Evolutionary conservation across 2,797 vertebrate species (phyloP), one percentile per base, ranked within the genome.

Genomic region (Amblyraja radiata): DNA sequence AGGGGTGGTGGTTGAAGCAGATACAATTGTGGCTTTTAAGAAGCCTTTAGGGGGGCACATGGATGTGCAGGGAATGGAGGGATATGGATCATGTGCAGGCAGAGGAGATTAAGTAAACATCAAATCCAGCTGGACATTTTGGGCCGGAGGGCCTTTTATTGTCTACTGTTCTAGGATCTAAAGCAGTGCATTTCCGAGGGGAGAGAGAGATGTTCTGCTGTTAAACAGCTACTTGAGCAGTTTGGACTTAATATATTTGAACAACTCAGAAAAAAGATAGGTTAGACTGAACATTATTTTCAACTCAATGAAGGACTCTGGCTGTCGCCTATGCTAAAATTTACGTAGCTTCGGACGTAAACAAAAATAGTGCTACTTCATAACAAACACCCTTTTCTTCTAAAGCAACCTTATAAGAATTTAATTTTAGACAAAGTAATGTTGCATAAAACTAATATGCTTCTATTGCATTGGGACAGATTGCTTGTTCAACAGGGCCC

Each of bases 401-500:
- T 93, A 13, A 77, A 36, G 9, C 54, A 23, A 39, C 0, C 28
- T 86, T 91, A 36, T 10, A 76, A 25, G n/a, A 39, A 28, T n/a
- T 76, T n/a, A 74, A 68, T 93, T 94, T 94, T 93, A 65, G 28
- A 71, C 54, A 58, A 83, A 46, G 73, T 73, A 16, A 86, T 78
- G 7, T 54, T 54, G 18, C 9, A 11, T n/a, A 2, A 46, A 93
- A 93, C 25, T 94, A 0, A 16, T 61, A 93, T 95, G 21, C 84
- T 96, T 93, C 93, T 32, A 93, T 93, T 93, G 21, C 61, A 95
- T 86, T 94, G 95, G 95, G 94, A 76, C 94, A 99, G 99, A 96
- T 95, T 95, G 94, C 96, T 99, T 94, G 95, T 98, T 93, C 96
- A 97, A 71, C 96, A 98, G 94, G 99, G 99, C 94, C 97, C 97